Evolutionary conservation across 2,113 vertebrate genomes (phyloP), one percentile per base, ranked within the genome.

Genomic region (Platichthys flesus): DNA sequence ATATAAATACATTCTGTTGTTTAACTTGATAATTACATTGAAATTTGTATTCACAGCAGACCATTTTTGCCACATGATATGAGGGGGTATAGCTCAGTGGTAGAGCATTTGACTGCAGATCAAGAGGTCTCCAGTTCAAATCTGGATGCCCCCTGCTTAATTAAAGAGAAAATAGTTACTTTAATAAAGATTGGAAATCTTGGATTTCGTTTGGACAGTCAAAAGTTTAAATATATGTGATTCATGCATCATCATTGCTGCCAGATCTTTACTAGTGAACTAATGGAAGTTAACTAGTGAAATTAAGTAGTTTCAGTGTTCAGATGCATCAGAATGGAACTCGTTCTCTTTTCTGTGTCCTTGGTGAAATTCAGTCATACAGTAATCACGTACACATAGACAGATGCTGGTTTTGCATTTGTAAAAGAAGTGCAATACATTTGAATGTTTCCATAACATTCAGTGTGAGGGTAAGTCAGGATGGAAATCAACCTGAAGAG

Each of bases 21-120:
- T 14, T 47, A 3, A 16, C 3, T 16, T 13, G 45, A 13, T 20
- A 18, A 20, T n/a, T n/a, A n/a, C n/a, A 18, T 52, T n/a, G 20
- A n/a, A n/a, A 21, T 20, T 54, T 18, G 0, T 20, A 18, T 51
- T 7, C 49, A 51, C 2, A 20, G 8, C 49, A 51, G 4, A 51
- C 6, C 13, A 51, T 51, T 51, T 51, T 2, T 58, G 15, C 0
- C 1, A 20, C 0, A n/a, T 55, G 2, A 55, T 21, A 21, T 2
- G 16, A 45, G 78, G 78, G 76, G 60, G 76, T 78, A 0, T 83
- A 78, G 94, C 93, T 95, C 93, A 95, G 94, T 93, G 92, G 93
- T 92, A 94, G 94, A 95, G 94, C 94, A 95, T 95, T 95, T 95
- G 93, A 94, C 93, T 95, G 92, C 93, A 95, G 91, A 92, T 95